phyloP scores from a whole-genome alignment of 1,140 invertebrate species.

The Drosophila repleta region DNA sequence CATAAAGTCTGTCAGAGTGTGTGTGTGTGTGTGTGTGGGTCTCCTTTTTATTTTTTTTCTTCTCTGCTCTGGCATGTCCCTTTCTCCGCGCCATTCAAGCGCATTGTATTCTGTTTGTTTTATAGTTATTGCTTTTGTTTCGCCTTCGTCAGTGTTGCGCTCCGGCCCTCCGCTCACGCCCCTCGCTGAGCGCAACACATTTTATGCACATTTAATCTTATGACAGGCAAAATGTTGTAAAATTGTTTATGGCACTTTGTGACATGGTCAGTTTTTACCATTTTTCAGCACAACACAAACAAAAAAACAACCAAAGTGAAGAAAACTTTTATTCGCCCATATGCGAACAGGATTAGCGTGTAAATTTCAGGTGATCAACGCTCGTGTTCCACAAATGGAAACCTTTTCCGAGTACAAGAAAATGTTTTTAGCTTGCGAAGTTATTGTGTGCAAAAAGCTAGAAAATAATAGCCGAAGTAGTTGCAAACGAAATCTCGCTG shows the following conservation, averaged over 20 bases:
- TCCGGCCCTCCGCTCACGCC: background rate
- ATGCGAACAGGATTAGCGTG: slow-evolving; percentile 31
- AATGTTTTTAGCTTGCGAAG: too few relatives aligned
- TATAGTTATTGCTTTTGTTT: slow-evolving; percentile 81
- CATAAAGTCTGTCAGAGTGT: slow-evolving; percentile 24
- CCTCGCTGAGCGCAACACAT: slow-evolving; percentile 14
- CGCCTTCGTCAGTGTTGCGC: slow-evolving; percentile 46
- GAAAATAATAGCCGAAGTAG: too few relatives aligned
- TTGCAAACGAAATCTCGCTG: too few relatives aligned
- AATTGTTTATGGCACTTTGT: slow-evolving; percentile 78
- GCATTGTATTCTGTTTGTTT: slow-evolving; percentile 78
- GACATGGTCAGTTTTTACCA: slow-evolving; percentile 73
- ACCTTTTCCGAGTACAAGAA: background rate
- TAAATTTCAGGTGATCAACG: slow-evolving; percentile 29
- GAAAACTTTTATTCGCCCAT: slow-evolving; percentile 36
- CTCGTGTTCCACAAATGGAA: background rate
- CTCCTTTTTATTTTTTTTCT: slow-evolving; percentile 29
- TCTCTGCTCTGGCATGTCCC: slow-evolving; percentile 4
- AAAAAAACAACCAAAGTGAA: background rate
- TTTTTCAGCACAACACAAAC: slow-evolving; percentile 35
- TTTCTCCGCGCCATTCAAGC: slow-evolving; percentile 57
- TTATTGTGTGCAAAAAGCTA: too few relatives aligned
- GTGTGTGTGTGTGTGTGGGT: slow-evolving; percentile 8
- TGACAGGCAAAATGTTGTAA: slow-evolving; percentile 80
- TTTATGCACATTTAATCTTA: slow-evolving; percentile 81